phyloP scores from a whole-genome alignment of 2,797 vertebrate genomes.

The Iguana delicatissima region DNA sequence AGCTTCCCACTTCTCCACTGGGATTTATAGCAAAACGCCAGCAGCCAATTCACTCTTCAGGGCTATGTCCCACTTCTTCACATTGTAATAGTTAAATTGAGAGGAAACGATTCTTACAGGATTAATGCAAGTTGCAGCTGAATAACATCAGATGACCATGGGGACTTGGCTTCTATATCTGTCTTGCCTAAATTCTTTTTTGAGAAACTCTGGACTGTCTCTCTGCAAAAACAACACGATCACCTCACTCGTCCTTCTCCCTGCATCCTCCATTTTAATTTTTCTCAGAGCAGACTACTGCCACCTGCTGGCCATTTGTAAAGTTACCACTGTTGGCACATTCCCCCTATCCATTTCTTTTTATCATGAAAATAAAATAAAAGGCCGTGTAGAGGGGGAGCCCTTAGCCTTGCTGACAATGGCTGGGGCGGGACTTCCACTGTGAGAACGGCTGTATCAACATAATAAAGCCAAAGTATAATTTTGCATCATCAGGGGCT shows the following conservation, averaged over 20 bases:
- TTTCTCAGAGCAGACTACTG: background rate
- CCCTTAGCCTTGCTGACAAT: background rate
- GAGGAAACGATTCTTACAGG: background rate
- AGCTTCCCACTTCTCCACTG: background rate
- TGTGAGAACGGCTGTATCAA: background rate
- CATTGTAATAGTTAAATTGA: background rate
- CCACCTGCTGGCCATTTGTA: constrained; percentile 34
- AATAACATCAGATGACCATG: background rate
- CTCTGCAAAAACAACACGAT: background rate
- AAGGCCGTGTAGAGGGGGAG: too few relatives aligned
- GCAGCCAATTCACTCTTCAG: background rate
- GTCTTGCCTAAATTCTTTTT: background rate
- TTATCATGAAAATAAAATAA: background rate
- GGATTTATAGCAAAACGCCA: background rate
- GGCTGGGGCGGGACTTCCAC: background rate
- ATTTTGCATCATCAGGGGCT: background rate
- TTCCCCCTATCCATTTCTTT: background rate
- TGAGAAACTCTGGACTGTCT: background rate
- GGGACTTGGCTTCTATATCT: background rate
- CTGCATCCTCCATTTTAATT: background rate
- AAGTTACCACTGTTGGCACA: background rate
- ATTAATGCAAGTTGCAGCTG: background rate
- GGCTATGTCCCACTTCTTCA: background rate
- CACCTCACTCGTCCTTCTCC: background rate
- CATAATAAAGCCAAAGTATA: background rate